phyloP scores from a whole-genome alignment of 2,113 vertebrate genomes.

The Passerina amoena region DNA sequence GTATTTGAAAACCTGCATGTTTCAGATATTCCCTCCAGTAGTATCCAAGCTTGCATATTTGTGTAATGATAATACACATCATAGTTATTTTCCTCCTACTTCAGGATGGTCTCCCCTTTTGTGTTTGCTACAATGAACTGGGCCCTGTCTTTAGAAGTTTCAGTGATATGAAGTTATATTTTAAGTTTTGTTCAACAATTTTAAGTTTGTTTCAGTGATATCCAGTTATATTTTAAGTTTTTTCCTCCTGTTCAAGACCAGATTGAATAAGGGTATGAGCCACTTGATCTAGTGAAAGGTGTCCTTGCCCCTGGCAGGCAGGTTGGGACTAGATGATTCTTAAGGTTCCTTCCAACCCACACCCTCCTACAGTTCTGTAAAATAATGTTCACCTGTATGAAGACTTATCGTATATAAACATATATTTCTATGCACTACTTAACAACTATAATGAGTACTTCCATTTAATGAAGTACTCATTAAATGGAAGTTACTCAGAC shows the following conservation, averaged over 20 bases:
- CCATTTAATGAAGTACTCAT: neutral
- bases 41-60: neutral
- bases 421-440: neutral
- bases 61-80: neutral
- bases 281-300: neutral
- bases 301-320: neutral
- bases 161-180: neutral
- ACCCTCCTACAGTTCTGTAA: neutral
- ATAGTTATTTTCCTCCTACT: neutral
- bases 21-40: neutral
- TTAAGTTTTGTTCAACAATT: neutral
- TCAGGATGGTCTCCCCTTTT: neutral
- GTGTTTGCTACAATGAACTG: neutral
- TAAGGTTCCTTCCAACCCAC: neutral
- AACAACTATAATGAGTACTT: neutral
- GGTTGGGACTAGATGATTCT: neutral
- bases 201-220: neutral
- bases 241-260: neutral
- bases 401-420: neutral
- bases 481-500: neutral
- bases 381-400: neutral
- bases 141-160: neutral
- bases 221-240: neutral
- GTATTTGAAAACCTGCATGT: neutral
- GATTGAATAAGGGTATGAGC: neutral